These are phyloP conservation scores for Lagothrix lagotricha DNA, from an alignment of 2,797 vertebrate genomes.

Conservation along the genomic window DNA sequence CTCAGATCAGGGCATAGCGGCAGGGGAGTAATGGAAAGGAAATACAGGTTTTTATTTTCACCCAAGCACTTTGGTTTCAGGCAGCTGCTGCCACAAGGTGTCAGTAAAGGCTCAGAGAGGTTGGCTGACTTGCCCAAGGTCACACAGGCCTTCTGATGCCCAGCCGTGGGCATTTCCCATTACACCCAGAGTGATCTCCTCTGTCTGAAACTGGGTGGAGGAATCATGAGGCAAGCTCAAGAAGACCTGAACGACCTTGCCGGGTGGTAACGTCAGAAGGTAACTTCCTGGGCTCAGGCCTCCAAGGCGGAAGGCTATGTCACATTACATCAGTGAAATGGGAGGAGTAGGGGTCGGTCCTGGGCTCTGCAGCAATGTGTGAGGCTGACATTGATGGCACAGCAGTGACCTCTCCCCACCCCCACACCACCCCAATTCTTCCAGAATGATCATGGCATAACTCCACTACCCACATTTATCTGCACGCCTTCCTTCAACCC, in stretches of 20 bases:
- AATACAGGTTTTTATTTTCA: neutral
- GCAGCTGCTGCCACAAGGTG: slow-evolving; percentile 57
- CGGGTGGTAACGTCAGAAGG: neutral
- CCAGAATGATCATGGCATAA: neutral
- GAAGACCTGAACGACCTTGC: neutral
- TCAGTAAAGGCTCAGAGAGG: slow-evolving; percentile 68
- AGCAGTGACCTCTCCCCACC: neutral
- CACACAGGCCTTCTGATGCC: slow-evolving; percentile 47
- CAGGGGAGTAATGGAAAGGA: neutral
- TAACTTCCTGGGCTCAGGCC: neutral
- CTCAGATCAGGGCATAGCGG: neutral
- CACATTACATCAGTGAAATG: neutral
- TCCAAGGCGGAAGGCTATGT: neutral
- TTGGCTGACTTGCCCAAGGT: slow-evolving; percentile 58
- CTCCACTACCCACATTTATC: neutral
- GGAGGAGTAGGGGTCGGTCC: neutral
- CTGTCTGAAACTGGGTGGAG: neutral
- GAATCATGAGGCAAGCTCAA: neutral
- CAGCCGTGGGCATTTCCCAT: neutral
- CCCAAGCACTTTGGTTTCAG: neutral
- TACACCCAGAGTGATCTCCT: neutral
- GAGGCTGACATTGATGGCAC: neutral
- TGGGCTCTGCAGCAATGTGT: neutral
- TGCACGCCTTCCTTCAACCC: neutral
- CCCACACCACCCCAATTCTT: neutral